phyloP scores from a whole-genome alignment of 2,113 vertebrate species.

The Salvator merianae region DNA sequence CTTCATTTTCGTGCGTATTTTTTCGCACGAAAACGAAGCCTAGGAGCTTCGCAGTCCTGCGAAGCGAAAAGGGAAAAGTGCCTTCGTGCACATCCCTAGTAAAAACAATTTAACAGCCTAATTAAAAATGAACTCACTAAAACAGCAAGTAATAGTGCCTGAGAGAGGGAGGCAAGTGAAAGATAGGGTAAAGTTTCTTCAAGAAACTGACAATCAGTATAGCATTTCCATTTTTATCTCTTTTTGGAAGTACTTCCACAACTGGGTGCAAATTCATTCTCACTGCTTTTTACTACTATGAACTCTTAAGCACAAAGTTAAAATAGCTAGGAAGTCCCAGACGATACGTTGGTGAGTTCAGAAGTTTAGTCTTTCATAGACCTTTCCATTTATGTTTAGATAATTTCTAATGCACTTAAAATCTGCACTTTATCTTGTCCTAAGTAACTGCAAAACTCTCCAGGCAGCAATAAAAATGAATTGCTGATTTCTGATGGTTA shows the following conservation, averaged over 20 bases:
- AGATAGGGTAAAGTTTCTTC: too few species aligned
- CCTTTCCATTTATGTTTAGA: slow-evolving; percentile 4
- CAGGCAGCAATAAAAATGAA: neutral
- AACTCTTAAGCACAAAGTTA: slow-evolving; percentile 24
- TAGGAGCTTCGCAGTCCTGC: too few species aligned
- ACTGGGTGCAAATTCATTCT: neutral
- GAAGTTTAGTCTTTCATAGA: slow-evolving; percentile 14
- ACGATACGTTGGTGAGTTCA: slow-evolving; percentile 32
- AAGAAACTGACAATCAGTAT: too few species aligned
- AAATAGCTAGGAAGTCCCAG: slow-evolving; percentile 14
- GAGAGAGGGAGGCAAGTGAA: too few species aligned
- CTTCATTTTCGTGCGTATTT: too few species aligned
- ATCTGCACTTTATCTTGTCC: neutral
- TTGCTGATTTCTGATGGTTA: neutral
- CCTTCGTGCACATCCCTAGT: too few species aligned
- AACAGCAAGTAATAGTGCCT: too few species aligned
- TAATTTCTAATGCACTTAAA: slow-evolving; percentile 35
- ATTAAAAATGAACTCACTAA: too few species aligned
- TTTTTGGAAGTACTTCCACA: neutral
- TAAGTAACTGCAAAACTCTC: neutral
- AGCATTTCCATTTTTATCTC: too few species aligned
- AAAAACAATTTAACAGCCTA: too few species aligned
- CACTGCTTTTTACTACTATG: neutral
- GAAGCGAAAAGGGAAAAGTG: too few species aligned
- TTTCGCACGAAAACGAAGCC: too few species aligned